A percentile compares a stretch with the other conserved stretches of the same genome.
phyloP scores from a whole-genome alignment of 2,113 vertebrate genomes.

The Amia ocellicauda region DNA sequence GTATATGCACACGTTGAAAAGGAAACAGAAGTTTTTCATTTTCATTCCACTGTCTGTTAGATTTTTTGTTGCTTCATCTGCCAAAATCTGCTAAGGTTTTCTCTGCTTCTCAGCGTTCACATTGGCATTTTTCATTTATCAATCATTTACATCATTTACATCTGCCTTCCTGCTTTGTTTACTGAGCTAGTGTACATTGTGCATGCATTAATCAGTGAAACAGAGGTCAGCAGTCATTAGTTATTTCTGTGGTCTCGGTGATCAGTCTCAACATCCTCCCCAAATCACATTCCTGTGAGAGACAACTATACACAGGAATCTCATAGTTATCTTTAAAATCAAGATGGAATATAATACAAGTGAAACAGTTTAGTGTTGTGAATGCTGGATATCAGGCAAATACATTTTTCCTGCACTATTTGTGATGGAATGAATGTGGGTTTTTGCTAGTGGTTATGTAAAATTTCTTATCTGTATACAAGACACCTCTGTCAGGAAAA shows the following conservation, averaged over 20 bases:
- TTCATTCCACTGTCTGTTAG: slow-evolving; percentile 8
- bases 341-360: not conserved
- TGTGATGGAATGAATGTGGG: too few species aligned
- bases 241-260: not conserved
- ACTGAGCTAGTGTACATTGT: not conserved
- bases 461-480: too few species aligned
- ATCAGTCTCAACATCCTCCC: slow-evolving; percentile 15
- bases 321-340: slow-evolving; percentile 11
- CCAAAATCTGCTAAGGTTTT: not conserved
- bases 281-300: not conserved
- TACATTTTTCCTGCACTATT: too few species aligned
- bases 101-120: not conserved
- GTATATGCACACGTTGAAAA: too few species aligned
- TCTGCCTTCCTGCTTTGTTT: slow-evolving; percentile 23
- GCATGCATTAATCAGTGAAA: slow-evolving; percentile 1
- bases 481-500: too few species aligned
- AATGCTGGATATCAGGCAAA: too few species aligned
- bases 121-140: too few species aligned
- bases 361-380: not conserved
- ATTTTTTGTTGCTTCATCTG: not conserved
- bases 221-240: slow-evolving; percentile 1
- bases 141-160: too few species aligned
- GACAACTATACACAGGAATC: slow-evolving; percentile 8
- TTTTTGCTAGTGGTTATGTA: too few species aligned
- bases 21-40: slow-evolving; percentile 20